Evolutionary conservation across 1,140 invertebrate species (phyloP), one percentile per base, ranked within the genome.

Genomic region (Rhopalosiphum padi): DNA sequence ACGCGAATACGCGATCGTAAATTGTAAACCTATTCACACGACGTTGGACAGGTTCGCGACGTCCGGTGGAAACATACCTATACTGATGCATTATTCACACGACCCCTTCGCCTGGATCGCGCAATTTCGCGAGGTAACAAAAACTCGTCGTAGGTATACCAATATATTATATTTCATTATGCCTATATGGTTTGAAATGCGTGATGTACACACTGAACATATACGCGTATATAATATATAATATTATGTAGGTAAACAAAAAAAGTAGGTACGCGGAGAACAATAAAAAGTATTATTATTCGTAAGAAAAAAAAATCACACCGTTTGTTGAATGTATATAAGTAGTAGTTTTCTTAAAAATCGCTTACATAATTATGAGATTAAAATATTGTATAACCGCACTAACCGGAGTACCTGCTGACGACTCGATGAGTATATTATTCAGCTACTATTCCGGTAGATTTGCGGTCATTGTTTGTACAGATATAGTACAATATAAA

Each of bases 291-390:
- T 77, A 77, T 77, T n/a, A 37, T 23, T 37, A 23, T 37, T 83
- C 82, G 82, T 83, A 83, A 41, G 77, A 41, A 83, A 82, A 48
- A 48, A 51, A 83, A 83, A 83, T 83, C 37, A 83, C 82, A 83
- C 82, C 82, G 37, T 21, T 83, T n/a, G 60, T 77, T 77, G 60
- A 77, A 77, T n/a, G n/a, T 21, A 77, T 21, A 41, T 41, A 41
- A 2, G 41, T 41, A 2, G 41, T 41, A 77, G n/a, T n/a, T 77
- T 77, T 35, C 30, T 18, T 77, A 60, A 68, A 30, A 68, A 77
- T 21, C 60, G 4, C n/a, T 77, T 77, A n/a, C 60, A 77, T 77
- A 77, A 77, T n/a, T n/a, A 77, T n/a, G 60, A 77, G 30, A 77
- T 77, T 77, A 77, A n/a, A 77, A 77, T 77, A 77, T 77, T 77